A percentile compares a stretch with the other conserved stretches of the same genome.
Conservation (phyloP, 2,113 vertebrate species). For the Rhinopomastus cyanomelas region DNA sequence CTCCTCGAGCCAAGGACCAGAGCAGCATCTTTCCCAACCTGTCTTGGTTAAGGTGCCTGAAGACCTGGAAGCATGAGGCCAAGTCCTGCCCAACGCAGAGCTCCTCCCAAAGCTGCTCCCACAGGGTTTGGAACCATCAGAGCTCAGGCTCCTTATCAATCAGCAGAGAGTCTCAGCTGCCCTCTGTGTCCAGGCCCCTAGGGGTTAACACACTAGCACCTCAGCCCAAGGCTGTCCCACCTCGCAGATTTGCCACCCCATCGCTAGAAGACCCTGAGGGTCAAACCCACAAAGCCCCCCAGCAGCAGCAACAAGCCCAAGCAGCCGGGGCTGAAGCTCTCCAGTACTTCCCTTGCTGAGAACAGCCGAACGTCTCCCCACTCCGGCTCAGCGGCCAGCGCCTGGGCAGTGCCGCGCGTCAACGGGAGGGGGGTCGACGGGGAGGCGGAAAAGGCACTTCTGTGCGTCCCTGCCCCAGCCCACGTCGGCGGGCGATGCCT, state of each 20-base stretch:
- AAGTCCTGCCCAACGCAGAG: background rate
- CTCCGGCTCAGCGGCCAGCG: background rate
- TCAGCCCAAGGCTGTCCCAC: background rate
- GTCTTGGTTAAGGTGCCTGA: background rate
- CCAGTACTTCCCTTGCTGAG: background rate
- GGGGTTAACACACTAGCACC: background rate
- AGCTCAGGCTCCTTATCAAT: background rate
- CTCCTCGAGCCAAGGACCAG: conserved; percentile 73
- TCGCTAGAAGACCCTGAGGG: no score
- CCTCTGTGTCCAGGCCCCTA: background rate
- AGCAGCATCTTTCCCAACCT: conserved; percentile 31
- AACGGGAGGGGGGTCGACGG: background rate
- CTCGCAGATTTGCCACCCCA: background rate
- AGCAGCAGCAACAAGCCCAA: background rate
- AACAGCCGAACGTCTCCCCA: background rate
- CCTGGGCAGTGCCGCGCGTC: background rate
- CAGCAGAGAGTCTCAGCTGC: background rate
- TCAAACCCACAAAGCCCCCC: background rate
- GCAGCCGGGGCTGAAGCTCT: background rate
- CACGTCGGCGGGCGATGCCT: background rate
- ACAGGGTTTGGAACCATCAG: background rate
- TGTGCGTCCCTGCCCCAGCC: background rate
- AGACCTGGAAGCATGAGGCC: background rate
- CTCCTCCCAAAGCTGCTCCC: background rate
- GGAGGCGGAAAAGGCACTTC: background rate